phyloP scores from a whole-genome alignment of 2,797 vertebrate species.

The Rhinichthys osculus region DNA sequence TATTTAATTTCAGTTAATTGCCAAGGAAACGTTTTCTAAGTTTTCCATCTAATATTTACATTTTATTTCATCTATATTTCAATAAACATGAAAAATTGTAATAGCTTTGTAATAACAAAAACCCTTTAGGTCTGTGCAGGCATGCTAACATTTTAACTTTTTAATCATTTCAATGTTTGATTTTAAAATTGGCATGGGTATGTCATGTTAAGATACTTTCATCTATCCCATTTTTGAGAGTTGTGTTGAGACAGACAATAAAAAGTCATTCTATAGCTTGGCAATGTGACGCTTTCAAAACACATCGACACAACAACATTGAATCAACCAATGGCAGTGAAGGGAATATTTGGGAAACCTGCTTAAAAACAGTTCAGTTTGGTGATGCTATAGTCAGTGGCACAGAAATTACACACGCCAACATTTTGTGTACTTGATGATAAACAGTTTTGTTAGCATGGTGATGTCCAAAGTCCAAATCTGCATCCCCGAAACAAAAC shows the following conservation, averaged over 20 bases:
- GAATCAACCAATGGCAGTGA: neutral
- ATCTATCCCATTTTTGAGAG: neutral
- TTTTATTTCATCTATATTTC: neutral
- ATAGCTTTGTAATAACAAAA: neutral
- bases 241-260: neutral
- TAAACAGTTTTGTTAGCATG: neutral
- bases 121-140: accelerated
- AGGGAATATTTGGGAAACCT: neutral
- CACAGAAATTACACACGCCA: neutral
- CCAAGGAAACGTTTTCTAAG: neutral
- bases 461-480: neutral
- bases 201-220: neutral
- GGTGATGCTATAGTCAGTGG: neutral
- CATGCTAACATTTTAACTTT: neutral
- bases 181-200: neutral
- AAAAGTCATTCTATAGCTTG: too few species aligned
- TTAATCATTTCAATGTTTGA: neutral
- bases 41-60: neutral
- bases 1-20: neutral
- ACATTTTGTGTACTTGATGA: neutral
- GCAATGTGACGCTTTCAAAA: neutral
- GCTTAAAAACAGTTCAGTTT: neutral
- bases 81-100: neutral
- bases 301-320: neutral
- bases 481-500: neutral